Conservation (phyloP, 2,888 invertebrate genomes). For the Keiferia lycopersicella region DNA sequence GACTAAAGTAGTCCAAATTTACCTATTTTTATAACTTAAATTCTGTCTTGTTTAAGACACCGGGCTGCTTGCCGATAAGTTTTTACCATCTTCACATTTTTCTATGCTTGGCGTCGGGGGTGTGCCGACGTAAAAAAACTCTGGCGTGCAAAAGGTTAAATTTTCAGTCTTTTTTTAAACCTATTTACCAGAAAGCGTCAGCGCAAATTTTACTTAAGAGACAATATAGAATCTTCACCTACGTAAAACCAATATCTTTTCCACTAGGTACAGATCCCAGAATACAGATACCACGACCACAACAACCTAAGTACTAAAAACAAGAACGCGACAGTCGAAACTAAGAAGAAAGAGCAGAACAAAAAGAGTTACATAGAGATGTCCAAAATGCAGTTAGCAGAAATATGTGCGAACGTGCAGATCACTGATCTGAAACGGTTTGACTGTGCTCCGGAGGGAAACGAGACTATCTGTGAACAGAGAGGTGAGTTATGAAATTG, state of each 20-base stretch:
- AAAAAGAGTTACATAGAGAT: constrained; percentile 52
- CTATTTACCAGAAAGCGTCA: too few relatives aligned
- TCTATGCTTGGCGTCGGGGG: too few relatives aligned
- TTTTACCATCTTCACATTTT: too few relatives aligned
- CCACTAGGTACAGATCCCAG: constrained; percentile 45
- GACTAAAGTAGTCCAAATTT: too few relatives aligned
- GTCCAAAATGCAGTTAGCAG: constrained; percentile 46
- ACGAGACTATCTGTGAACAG: constrained; percentile 78
- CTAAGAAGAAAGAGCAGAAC: constrained; percentile 44
- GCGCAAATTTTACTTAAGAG: too few relatives aligned
- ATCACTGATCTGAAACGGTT: constrained; percentile 76
- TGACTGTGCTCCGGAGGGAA: constrained; percentile 86
- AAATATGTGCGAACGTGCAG: constrained; percentile 66
- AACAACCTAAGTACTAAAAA: constrained; percentile 77
- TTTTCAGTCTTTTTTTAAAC: too few relatives aligned
- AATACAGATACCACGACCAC: constrained; percentile 75
- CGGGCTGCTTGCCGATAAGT: too few relatives aligned
- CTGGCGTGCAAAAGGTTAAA: too few relatives aligned
- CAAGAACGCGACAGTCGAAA: constrained; percentile 47
- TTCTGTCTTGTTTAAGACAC: too few relatives aligned
- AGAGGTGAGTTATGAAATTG: constrained; percentile 65
- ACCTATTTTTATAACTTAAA: too few relatives aligned
- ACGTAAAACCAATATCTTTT: constrained; percentile 9
- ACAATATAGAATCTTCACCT: too few relatives aligned
- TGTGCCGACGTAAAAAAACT: too few relatives aligned